Evolutionary conservation across 2,888 invertebrate genomes (phyloP), one percentile per base, ranked within the genome.

Genomic region (Scaptomyza flava): DNA sequence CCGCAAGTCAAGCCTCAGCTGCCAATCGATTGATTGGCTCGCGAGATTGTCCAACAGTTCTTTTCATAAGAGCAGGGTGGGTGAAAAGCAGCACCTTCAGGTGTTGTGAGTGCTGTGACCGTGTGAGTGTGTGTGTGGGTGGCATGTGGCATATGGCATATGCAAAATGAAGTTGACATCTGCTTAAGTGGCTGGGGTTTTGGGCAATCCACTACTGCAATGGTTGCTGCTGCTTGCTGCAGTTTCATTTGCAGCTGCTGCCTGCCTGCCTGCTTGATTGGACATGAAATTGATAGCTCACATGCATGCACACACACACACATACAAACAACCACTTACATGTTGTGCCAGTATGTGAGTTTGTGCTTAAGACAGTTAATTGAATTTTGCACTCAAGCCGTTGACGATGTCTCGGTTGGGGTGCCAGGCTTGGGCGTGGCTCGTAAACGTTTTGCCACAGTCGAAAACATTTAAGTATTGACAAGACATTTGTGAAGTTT

Each of bases 261-360:
- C 80, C 78, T 89, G 83, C 79, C 73, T 80, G 68, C 80, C 79
- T 89, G 83, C 79, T 81, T 90, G 90, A 90, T 90, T 90, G 89
- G 87, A 90, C 90, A 87, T 89, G 89, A 87, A 90, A 90, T 89
- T 90, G 90, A 90, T 90, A 88, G 90, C 87, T 87, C 65, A 59
- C 59, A 60, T 38, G 31, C 59, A 60, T 38, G 36, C 20, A 64
- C 59, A 53, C 47, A 38, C 61, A 34, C 48, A 43, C 54, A 33
- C 38, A 47, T 3, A 23, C 23, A 23, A 1, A 23, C 23, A 23
- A 3, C 23, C 41, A 41, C 63, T 48, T 60, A 66, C 46, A 41
- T 38, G 50, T 36, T 9, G 41, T 38, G 36, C 42, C 6, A n/a
- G n/a, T n/a, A 43, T 45, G 50, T 59, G 47, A 56, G 47, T 58